phyloP scores from a whole-genome alignment of 1,140 invertebrate genomes.

The Tribolium castaneum region DNA sequence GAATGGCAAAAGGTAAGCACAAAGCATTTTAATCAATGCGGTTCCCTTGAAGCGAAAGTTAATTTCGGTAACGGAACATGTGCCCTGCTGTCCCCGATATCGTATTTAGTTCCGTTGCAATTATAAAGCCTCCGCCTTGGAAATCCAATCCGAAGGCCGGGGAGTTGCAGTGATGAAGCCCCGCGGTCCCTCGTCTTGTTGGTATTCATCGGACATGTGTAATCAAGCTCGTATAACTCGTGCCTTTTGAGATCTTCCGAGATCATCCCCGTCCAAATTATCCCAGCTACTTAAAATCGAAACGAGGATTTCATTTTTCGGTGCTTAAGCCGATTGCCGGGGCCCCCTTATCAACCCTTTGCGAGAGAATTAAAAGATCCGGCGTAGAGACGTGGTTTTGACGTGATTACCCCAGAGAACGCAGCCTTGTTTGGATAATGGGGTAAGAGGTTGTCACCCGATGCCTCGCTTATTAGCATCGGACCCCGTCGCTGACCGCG shows the following conservation, averaged over 20 bases:
- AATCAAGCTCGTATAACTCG: conserved; percentile 56
- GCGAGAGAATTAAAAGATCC: conserved; percentile 43
- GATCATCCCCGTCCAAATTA: conserved; percentile 20
- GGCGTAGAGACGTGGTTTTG: conserved; percentile 22
- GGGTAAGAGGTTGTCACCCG: conserved; percentile 42
- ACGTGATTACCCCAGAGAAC: conserved; percentile 45
- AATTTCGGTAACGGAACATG: conserved; percentile 39
- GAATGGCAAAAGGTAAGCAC: conserved; percentile 23
- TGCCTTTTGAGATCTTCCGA: conserved; percentile 47
- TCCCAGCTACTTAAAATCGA: conserved; percentile 27
- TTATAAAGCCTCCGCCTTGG: conserved; percentile 42
- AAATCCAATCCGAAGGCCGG: conserved; percentile 45
- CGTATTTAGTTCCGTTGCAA: conserved; percentile 43
- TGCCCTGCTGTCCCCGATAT: conserved; percentile 33
- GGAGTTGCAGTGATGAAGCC: conserved; percentile 46
- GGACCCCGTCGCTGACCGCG: conserved; percentile 37
- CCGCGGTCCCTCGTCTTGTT: conserved; percentile 55
- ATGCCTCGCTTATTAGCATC: conserved; percentile 38
- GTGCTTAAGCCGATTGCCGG: neutral
- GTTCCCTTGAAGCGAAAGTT: conserved; percentile 39
- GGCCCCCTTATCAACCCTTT: conserved; percentile 4
- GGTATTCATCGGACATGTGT: conserved; percentile 58
- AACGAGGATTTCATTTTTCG: conserved; percentile 37
- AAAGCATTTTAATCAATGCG: conserved; percentile 48
- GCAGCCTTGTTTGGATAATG: conserved; percentile 46